Evolutionary conservation across 2,888 invertebrate genomes (phyloP).

Genomic region (Oligia latruncula): DNA sequence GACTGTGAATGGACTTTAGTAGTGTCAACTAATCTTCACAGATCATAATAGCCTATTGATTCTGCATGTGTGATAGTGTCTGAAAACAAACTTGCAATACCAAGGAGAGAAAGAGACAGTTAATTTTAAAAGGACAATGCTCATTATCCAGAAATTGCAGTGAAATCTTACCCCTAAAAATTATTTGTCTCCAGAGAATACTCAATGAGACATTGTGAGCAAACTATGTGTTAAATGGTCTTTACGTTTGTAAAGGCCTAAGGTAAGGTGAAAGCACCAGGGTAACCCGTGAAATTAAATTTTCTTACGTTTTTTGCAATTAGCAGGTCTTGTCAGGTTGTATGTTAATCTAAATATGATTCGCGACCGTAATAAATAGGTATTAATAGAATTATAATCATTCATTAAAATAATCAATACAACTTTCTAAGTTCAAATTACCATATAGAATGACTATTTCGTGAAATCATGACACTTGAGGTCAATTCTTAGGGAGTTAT

Average conservation of each 20-base stretch:
- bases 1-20: too few relatives aligned
- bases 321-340: too few relatives aligned
- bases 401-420: too few relatives aligned
- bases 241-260: background rate
- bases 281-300: too few relatives aligned
- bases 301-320: too few relatives aligned
- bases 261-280: background rate
- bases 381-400: too few relatives aligned
- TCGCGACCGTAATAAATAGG: too few relatives aligned
- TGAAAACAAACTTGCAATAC: background rate
- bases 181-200: background rate
- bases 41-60: slow-evolving; percentile 1
- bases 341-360: too few relatives aligned
- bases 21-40: background rate
- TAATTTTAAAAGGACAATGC: background rate
- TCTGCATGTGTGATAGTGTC: background rate
- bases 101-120: slow-evolving; percentile 3
- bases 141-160: background rate
- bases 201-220: background rate
- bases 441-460: too few relatives aligned
- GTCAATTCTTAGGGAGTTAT: too few relatives aligned
- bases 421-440: too few relatives aligned
- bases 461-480: too few relatives aligned
- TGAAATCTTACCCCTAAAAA: background rate
- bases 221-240: background rate